These are phyloP conservation scores for Euplexia lucipara DNA, from an alignment of 2,888 invertebrate species.

Conservation along the genomic window DNA sequence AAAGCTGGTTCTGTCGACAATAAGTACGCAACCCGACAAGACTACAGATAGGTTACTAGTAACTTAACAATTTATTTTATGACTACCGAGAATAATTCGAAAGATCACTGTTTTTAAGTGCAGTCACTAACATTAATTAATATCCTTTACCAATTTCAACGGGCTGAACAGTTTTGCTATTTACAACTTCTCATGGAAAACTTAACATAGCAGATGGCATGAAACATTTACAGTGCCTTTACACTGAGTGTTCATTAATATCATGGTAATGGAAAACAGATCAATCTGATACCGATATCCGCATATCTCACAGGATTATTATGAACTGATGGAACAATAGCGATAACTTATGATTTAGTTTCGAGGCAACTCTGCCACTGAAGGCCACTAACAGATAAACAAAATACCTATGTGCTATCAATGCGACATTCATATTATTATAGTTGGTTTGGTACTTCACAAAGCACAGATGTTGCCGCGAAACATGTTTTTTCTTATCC, in stretches of 20 bases:
- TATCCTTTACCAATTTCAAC: not conserved
- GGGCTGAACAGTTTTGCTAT: not conserved
- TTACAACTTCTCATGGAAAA: constrained; percentile 2
- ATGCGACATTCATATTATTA: constrained; percentile 18
- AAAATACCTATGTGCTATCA: constrained; percentile 32
- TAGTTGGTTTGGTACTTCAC: constrained; percentile 3
- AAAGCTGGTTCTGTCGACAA: constrained; percentile 32
- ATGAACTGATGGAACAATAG: constrained; percentile 58
- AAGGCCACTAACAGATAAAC: constrained; percentile 58
- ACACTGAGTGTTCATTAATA: constrained; percentile 12
- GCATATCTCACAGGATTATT: constrained; percentile 73
- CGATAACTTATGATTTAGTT: constrained; percentile 69
- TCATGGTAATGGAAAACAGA: constrained; percentile 39
- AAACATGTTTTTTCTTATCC: constrained; percentile 1
- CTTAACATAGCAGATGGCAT: constrained; percentile 11
- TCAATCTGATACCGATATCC: constrained; percentile 47
- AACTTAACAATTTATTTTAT: constrained; percentile 7
- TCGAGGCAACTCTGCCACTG: constrained; percentile 64
- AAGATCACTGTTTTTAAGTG: not conserved
- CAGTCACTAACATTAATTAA: constrained; percentile 8
- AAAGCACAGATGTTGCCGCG: not conserved
- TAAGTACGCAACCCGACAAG: constrained; percentile 10
- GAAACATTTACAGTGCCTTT: constrained; percentile 1
- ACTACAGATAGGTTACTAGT: not conserved
- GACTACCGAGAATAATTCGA: not conserved